Conservation (phyloP, 2,888 invertebrate species). For the Conistra vaccinii region DNA sequence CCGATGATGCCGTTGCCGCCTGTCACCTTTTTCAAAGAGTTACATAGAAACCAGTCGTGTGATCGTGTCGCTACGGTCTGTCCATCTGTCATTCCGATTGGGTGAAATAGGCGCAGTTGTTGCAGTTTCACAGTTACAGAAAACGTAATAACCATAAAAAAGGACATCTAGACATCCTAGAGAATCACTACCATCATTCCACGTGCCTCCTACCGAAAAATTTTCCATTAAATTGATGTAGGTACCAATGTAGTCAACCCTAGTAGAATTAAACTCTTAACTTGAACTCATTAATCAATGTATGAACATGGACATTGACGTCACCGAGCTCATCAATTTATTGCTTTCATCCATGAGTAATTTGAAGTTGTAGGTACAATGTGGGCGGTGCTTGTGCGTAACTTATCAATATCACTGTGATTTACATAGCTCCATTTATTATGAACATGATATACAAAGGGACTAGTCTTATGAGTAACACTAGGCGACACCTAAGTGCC, state of each 20-base stretch:
- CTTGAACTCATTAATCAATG: slow-evolving; percentile 62
- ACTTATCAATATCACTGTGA: slow-evolving; percentile 31
- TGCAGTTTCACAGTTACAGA: background rate
- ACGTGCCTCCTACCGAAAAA: background rate
- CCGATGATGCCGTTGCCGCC: background rate
- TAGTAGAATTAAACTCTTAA: slow-evolving; percentile 41
- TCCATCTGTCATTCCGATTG: background rate
- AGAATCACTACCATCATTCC: background rate
- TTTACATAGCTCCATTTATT: slow-evolving; percentile 37
- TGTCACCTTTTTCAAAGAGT: background rate
- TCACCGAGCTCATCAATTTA: slow-evolving; percentile 73
- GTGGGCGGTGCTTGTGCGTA: slow-evolving; percentile 38
- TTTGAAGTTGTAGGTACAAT: slow-evolving; percentile 65
- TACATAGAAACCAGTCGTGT: background rate
- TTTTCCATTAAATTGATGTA: background rate
- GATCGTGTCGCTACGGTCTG: background rate
- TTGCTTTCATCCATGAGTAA: slow-evolving; percentile 74
- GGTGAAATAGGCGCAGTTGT: too few species aligned
- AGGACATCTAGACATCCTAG: background rate
- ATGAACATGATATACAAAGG: slow-evolving; percentile 5
- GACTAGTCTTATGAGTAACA: background rate
- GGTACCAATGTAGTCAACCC: slow-evolving; percentile 5
- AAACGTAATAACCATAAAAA: background rate
- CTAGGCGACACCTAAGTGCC: background rate
- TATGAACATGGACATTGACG: slow-evolving; percentile 69